A percentile compares a stretch with the other conserved stretches of the same genome.
Conservation (phyloP, 2,797 vertebrate species). For the Premnoplex brunnescens region DNA sequence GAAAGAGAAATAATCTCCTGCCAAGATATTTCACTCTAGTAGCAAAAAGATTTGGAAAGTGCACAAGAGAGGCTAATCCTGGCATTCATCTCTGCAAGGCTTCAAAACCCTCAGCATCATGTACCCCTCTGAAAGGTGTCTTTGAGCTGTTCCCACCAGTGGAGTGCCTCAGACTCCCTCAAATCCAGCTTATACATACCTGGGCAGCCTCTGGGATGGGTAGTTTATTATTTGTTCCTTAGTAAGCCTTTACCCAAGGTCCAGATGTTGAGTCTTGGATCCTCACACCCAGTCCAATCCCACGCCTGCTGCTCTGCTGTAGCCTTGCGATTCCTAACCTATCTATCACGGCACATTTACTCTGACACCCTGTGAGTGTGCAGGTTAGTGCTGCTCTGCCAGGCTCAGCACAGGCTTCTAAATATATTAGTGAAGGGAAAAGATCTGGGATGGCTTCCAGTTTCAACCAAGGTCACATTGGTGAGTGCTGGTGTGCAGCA, state of each 20-base stretch:
- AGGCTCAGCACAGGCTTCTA: slow-evolving; percentile 47
- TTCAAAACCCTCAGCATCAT: neutral
- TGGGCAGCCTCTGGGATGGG: neutral
- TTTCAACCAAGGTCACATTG: slow-evolving; percentile 55
- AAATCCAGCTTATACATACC: neutral
- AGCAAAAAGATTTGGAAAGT: neutral
- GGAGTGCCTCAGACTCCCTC: neutral
- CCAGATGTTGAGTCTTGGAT: neutral
- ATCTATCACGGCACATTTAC: slow-evolving; percentile 12
- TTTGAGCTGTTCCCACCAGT: neutral
- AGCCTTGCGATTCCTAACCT: neutral
- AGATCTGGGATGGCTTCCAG: slow-evolving; percentile 59
- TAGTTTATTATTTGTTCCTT: neutral
- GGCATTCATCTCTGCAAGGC: neutral
- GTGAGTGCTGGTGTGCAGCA: neutral
- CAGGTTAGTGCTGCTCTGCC: slow-evolving; percentile 41
- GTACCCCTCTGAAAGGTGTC: neutral
- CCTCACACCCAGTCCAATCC: neutral
- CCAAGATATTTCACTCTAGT: neutral
- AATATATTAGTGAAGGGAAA: slow-evolving; percentile 35
- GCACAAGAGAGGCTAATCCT: neutral
- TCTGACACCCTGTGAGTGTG: neutral
- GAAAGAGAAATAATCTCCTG: neutral
- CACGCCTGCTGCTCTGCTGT: neutral
- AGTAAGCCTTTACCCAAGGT: neutral